Evolutionary conservation across 2,113 vertebrate genomes (phyloP).

Genomic region (Speoplatyrhinus poulsoni): DNA sequence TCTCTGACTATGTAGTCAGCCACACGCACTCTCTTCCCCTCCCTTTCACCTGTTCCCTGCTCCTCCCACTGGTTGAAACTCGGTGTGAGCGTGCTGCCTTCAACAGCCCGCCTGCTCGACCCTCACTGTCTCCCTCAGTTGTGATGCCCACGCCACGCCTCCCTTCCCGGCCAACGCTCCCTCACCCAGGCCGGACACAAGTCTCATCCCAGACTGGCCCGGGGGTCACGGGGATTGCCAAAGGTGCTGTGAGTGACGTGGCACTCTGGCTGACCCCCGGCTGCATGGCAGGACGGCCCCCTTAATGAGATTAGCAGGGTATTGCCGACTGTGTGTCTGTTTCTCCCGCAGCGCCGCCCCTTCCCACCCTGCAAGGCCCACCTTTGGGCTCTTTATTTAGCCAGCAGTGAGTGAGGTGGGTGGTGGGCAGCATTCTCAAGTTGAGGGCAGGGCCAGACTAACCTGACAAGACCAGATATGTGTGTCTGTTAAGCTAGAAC

Average conservation of each 20-base stretch:
- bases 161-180: constrained; percentile 31
- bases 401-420: constrained; percentile 62
- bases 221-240: constrained; percentile 69
- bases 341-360: constrained; percentile 58
- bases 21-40: constrained; percentile 31
- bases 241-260: constrained; percentile 80
- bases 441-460: constrained; percentile 75
- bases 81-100: constrained; percentile 31
- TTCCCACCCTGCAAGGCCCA: constrained; percentile 55
- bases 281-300: constrained; percentile 74
- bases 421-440: constrained; percentile 76
- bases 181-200: constrained; percentile 44
- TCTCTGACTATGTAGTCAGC: not conserved
- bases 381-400: constrained; percentile 77
- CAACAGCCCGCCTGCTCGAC: not conserved
- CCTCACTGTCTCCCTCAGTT: constrained; percentile 5
- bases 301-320: constrained; percentile 83
- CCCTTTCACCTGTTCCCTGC: constrained; percentile 22
- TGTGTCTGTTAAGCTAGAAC: too few relatives aligned
- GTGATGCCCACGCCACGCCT: constrained; percentile 10
- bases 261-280: constrained; percentile 81
- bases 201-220: constrained; percentile 50
- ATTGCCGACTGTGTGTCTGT: constrained; percentile 81
- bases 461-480: constrained; percentile 37
- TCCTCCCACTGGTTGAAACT: constrained; percentile 35